Percentiles rank a stretch among this genome's conserved stretches.
phyloP scores from a whole-genome alignment of 2,113 vertebrate genomes.

The Notothenia coriiceps region DNA sequence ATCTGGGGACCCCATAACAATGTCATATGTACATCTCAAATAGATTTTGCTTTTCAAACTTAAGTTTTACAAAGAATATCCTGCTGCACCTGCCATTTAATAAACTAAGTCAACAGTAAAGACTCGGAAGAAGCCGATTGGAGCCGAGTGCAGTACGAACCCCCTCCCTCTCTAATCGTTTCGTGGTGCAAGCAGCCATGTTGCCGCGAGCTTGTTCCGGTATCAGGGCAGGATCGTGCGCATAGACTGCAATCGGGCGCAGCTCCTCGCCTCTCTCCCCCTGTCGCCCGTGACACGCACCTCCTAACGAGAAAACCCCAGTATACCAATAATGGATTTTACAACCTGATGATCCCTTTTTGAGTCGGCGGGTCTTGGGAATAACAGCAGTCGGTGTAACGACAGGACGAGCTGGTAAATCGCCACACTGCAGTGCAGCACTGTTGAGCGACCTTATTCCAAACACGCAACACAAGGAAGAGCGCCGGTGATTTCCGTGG shows the following conservation, averaged over 20 bases:
- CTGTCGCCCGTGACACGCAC: slow-evolving; percentile 59
- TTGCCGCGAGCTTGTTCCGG: slow-evolving; percentile 87
- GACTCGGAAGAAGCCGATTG: slow-evolving; percentile 63
- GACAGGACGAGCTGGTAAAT: slow-evolving; percentile 60
- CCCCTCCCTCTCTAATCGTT: slow-evolving; percentile 49
- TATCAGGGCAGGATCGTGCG: slow-evolving; percentile 82
- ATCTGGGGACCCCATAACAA: too few relatives aligned
- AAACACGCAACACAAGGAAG: slow-evolving; percentile 72
- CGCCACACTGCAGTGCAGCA: slow-evolving; percentile 78
- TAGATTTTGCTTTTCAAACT: too few relatives aligned
- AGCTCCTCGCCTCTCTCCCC: slow-evolving; percentile 71
- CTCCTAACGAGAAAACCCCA: slow-evolving; percentile 52
- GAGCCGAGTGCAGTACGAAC: slow-evolving; percentile 50
- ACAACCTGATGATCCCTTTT: slow-evolving; percentile 68
- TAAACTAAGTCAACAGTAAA: slow-evolving; percentile 26
- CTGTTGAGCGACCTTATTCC: slow-evolving; percentile 73
- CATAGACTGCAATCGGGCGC: slow-evolving; percentile 77
- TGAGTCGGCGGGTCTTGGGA: slow-evolving; percentile 42
- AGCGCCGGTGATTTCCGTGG: slow-evolving; percentile 74
- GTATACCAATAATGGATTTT: slow-evolving; percentile 74
- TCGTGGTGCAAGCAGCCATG: slow-evolving; percentile 86
- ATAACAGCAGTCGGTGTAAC: slow-evolving; percentile 43
- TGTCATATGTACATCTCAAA: too few relatives aligned
- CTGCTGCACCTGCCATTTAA: slow-evolving; percentile 53
- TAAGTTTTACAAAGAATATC: background rate